phyloP scores from a whole-genome alignment of 2,888 invertebrate species.

The Drosophila prolongata region DNA sequence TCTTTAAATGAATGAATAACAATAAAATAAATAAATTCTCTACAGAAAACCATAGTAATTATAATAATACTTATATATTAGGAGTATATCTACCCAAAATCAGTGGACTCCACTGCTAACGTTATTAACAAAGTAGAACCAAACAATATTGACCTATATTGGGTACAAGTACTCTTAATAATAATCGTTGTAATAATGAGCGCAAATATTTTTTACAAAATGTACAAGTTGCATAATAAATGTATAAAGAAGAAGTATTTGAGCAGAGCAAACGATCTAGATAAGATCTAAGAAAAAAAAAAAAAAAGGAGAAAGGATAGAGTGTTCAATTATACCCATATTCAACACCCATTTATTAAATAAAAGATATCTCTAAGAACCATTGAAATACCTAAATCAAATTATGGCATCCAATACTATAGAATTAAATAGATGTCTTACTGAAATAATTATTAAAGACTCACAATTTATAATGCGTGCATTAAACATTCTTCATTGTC shows the following conservation, averaged over 20 bases:
- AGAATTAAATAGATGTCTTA: too few species aligned
- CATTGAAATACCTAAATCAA: neutral
- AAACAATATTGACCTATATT: neutral
- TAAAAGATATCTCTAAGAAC: neutral
- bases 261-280: too few species aligned
- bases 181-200: slow-evolving; percentile 7
- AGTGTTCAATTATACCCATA: too few species aligned
- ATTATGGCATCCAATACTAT: neutral
- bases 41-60: too few species aligned
- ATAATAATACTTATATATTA: too few species aligned
- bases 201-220: slow-evolving; percentile 1
- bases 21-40: too few species aligned
- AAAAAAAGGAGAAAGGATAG: too few species aligned
- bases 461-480: neutral
- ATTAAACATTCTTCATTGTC: neutral
- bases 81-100: neutral
- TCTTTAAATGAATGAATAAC: too few species aligned
- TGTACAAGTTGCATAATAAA: slow-evolving; percentile 1
- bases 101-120: slow-evolving; percentile 1
- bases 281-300: too few species aligned
- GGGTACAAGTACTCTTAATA: neutral
- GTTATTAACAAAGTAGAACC: neutral
- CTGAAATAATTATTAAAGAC: neutral
- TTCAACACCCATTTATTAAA: too few species aligned
- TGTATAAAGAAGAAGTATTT: neutral